Conservation (phyloP, 2,113 vertebrate genomes). For the Shinisaurus crocodilurus region DNA sequence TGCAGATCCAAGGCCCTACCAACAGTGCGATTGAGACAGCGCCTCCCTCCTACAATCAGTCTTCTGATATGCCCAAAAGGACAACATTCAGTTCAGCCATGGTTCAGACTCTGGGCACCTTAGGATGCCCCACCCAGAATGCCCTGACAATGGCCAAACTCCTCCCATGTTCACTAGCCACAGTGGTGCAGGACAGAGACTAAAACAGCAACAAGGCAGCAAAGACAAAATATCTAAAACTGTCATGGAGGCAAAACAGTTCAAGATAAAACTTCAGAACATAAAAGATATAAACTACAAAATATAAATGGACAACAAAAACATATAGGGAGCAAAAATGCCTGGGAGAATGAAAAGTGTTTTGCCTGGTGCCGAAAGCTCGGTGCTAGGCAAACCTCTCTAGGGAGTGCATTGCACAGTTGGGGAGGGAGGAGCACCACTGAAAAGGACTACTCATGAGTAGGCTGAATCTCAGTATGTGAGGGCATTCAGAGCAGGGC, state of each 20-base stretch:
- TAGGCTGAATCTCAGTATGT: background rate
- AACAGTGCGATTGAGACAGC: too few relatives aligned
- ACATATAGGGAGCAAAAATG: background rate
- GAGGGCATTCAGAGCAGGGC: background rate
- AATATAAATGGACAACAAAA: background rate
- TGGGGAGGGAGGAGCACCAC: background rate
- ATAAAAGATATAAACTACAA: background rate
- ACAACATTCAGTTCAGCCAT: background rate
- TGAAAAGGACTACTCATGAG: background rate
- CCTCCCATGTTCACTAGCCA: too few relatives aligned
- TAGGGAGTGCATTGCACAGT: background rate
- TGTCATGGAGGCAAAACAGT: background rate
- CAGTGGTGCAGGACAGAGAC: background rate
- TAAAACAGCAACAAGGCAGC: background rate
- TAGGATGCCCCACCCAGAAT: too few relatives aligned
- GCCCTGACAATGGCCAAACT: too few relatives aligned
- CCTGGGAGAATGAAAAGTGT: background rate
- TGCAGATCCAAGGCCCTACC: background rate
- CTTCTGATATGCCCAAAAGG: background rate
- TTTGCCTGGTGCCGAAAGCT: background rate
- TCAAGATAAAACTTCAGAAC: background rate
- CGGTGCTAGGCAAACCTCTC: background rate
- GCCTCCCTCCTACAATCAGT: background rate
- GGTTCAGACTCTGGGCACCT: background rate
- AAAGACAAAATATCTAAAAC: background rate